These are phyloP conservation scores for Drosophila arawakana DNA, from an alignment of 1,140 invertebrate genomes.

Conservation along the genomic window DNA sequence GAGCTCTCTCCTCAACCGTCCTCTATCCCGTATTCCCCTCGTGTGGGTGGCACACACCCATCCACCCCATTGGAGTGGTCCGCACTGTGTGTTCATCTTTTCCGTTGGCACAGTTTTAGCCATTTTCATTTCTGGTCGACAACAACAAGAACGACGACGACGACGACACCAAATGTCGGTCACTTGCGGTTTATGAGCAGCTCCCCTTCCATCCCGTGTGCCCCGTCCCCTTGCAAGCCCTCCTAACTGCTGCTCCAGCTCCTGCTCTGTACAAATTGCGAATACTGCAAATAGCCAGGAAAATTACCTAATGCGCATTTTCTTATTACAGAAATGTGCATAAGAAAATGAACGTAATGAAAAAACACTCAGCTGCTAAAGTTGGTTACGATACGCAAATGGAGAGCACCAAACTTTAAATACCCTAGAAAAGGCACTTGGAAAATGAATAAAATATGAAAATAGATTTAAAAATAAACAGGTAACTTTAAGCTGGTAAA, in stretches of 20 bases:
- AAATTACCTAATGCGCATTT: slow-evolving; percentile 82
- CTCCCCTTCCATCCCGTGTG: background rate
- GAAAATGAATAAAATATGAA: background rate
- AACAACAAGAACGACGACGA: slow-evolving; percentile 27
- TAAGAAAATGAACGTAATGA: slow-evolving; percentile 79
- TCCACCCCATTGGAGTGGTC: slow-evolving; percentile 6
- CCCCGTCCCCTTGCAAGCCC: no score
- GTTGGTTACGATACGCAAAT: background rate
- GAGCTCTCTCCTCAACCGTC: background rate
- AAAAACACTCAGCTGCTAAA: slow-evolving; percentile 56
- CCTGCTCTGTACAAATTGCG: slow-evolving; percentile 56
- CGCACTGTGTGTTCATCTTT: slow-evolving; percentile 59
- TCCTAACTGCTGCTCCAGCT: slow-evolving; percentile 7
- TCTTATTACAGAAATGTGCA: slow-evolving; percentile 80
- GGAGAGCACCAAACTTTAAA: background rate
- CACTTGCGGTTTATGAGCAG: slow-evolving; percentile 72
- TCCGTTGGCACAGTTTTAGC: slow-evolving; percentile 74
- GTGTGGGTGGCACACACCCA: background rate
- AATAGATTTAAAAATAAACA: no score
- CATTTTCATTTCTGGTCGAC: slow-evolving; percentile 77
- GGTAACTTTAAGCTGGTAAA: no score
- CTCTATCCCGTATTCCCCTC: background rate
- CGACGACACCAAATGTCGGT: slow-evolving; percentile 76
- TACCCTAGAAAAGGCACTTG: slow-evolving; percentile 2
- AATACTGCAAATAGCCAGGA: slow-evolving; percentile 80